Evolutionary conservation across 2,113 vertebrate genomes (phyloP).

Genomic region (Physeter macrocephalus): DNA sequence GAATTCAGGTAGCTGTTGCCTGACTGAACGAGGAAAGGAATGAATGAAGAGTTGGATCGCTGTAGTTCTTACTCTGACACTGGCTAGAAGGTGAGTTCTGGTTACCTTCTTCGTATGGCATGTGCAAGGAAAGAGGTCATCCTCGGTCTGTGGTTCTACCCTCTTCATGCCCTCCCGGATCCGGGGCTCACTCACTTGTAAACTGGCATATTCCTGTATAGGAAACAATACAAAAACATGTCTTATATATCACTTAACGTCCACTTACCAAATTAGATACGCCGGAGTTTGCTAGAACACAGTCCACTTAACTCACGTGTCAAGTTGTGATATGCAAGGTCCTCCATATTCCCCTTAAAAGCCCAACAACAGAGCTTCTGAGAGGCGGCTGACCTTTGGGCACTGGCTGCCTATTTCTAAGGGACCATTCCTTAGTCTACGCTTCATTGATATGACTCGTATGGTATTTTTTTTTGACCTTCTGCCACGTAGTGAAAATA

Average conservation of each 20-base stretch:
- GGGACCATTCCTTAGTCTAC: background rate
- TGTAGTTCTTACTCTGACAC: background rate
- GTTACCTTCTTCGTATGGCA: slow-evolving; percentile 88
- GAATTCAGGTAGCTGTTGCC: background rate
- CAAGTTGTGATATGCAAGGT: background rate
- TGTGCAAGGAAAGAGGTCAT: slow-evolving; percentile 93
- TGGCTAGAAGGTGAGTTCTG: background rate
- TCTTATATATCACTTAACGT: background rate
- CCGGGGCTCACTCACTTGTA: slow-evolving; percentile 89
- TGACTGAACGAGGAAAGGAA: background rate
- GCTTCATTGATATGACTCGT: background rate
- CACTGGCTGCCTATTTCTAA: background rate
- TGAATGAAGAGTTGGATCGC: background rate
- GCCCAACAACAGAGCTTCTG: background rate
- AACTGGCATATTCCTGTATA: slow-evolving; percentile 88
- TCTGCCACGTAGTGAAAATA: background rate
- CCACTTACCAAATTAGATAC: background rate
- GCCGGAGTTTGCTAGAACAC: background rate
- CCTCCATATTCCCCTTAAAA: background rate
- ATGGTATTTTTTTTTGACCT: background rate
- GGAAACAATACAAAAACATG: background rate
- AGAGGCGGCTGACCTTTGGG: background rate
- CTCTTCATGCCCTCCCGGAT: slow-evolving; percentile 91
- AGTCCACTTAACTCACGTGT: background rate
- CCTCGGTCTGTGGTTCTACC: slow-evolving; percentile 88